Conservation (phyloP, 2,113 vertebrate species). For the Heteronetta atricapilla region DNA sequence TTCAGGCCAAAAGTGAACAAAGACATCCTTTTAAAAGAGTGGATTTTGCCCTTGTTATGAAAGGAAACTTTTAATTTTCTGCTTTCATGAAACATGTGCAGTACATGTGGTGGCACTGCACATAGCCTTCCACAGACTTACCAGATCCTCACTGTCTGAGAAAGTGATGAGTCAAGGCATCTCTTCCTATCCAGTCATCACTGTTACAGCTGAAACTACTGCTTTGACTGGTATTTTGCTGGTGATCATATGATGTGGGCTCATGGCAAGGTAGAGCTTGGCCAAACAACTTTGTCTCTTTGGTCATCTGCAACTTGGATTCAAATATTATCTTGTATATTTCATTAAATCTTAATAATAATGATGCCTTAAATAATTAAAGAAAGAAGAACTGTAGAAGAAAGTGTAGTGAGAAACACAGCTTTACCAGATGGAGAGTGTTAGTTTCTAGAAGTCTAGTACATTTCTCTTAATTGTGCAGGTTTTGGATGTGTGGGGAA, state of each 20-base stretch:
- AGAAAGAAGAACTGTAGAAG: not conserved
- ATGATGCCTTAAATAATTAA: not conserved
- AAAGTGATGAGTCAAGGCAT: not conserved
- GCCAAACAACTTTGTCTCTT: not conserved
- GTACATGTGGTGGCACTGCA: no score
- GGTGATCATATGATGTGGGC: not conserved
- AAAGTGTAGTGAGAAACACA: accelerated
- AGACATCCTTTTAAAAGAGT: not conserved
- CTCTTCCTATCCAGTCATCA: not conserved
- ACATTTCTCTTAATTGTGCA: accelerated
- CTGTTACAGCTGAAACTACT: accelerated
- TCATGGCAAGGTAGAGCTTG: not conserved
- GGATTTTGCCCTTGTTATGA: not conserved
- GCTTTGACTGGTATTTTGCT: accelerated
- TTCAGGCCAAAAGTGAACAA: not conserved
- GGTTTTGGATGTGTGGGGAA: not conserved
- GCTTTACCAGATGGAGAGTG: not conserved
- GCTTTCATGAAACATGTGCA: accelerated
- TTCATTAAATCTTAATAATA: not conserved
- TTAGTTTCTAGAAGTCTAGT: not conserved
- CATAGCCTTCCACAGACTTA: not conserved
- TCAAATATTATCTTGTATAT: not conserved
- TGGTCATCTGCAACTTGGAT: not conserved
- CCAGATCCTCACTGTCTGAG: not conserved
- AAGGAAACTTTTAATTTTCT: not conserved